Percentiles rank a stretch among this genome's conserved stretches.
These are phyloP conservation scores for Phengaris arion DNA, from an alignment of 2,888 invertebrate genomes.

Conservation along the genomic window DNA sequence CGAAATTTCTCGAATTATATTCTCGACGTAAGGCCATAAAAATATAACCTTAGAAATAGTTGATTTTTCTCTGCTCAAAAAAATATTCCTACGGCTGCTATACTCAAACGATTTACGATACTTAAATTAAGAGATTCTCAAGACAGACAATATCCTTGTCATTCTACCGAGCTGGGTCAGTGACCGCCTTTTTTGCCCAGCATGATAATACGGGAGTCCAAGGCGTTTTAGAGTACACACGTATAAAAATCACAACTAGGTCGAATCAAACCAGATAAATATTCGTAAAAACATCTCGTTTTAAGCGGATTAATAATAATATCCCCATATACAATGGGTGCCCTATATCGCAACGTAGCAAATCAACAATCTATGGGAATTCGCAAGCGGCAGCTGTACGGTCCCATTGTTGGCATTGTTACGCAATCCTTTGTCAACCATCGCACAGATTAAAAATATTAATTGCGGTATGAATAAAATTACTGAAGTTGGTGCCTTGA, in stretches of 20 bases:
- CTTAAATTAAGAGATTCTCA: too few species aligned
- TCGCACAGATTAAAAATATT: slow-evolving; percentile 13
- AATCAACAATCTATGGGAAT: slow-evolving; percentile 13
- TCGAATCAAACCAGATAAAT: not conserved
- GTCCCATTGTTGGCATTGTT: slow-evolving; percentile 4
- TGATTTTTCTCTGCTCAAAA: too few species aligned
- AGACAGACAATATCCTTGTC: too few species aligned
- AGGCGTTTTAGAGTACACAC: too few species aligned
- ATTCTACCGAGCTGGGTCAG: too few species aligned
- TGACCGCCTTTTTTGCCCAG: too few species aligned
- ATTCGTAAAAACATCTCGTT: not conserved
- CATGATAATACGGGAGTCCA: too few species aligned
- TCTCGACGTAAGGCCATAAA: too few species aligned
- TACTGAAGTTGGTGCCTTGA: not conserved
- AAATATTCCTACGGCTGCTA: too few species aligned
- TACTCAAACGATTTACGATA: too few species aligned
- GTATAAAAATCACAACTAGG: too few species aligned
- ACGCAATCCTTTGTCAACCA: not conserved
- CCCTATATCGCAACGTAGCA: slow-evolving; percentile 3
- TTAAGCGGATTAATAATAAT: slow-evolving; percentile 3
- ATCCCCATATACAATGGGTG: not conserved
- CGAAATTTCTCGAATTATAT: not conserved
- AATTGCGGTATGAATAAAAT: not conserved
- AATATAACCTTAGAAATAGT: too few species aligned
- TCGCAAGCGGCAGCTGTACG: slow-evolving; percentile 11